Evolutionary conservation across 2,888 invertebrate genomes (phyloP).

Genomic region (Chydorus sphaericus): DNA sequence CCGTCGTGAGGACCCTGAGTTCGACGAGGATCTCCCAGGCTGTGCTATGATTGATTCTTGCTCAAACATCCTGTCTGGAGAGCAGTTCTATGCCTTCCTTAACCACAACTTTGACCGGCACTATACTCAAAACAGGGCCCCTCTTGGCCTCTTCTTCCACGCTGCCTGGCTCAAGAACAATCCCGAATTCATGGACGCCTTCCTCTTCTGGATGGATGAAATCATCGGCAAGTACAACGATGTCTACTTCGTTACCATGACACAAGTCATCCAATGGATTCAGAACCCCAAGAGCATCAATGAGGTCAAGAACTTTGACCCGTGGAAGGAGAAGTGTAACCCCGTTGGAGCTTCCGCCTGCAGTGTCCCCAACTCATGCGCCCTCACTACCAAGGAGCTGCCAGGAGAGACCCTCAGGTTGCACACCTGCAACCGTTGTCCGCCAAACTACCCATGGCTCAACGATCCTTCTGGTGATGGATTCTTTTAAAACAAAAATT

Average conservation of each 20-base stretch:
- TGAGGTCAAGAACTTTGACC: conserved; percentile 81
- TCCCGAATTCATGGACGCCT: conserved; percentile 79
- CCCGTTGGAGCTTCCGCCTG: conserved; percentile 71
- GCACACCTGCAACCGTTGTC: conserved; percentile 83
- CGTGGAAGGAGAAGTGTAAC: conserved; percentile 84
- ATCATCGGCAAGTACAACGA: conserved; percentile 69
- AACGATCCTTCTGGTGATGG: conserved; percentile 82
- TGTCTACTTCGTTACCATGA: conserved; percentile 89
- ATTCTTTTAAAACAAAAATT: conserved; percentile 49
- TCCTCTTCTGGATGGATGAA: conserved; percentile 87
- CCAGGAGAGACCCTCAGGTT: conserved; percentile 87
- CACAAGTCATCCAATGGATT: conserved; percentile 84
- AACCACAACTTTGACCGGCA: conserved; percentile 87
- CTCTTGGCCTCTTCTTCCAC: conserved; percentile 80
- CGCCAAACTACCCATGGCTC: conserved; percentile 88
- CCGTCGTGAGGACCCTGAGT: conserved; percentile 74
- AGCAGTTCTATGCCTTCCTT: conserved; percentile 86
- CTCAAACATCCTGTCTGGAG: conserved; percentile 78
- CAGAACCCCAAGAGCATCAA: conserved; percentile 72
- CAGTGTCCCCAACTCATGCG: conserved; percentile 81
- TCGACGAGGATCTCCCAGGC: conserved; percentile 71
- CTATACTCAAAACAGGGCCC: conserved; percentile 77
- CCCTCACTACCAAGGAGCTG: conserved; percentile 79
- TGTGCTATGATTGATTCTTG: conserved; percentile 93
- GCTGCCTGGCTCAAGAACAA: conserved; percentile 87